Base-by-base conservation (phyloP, 2,113 vertebrate species). In the Pionites leucogaster region DNA sequence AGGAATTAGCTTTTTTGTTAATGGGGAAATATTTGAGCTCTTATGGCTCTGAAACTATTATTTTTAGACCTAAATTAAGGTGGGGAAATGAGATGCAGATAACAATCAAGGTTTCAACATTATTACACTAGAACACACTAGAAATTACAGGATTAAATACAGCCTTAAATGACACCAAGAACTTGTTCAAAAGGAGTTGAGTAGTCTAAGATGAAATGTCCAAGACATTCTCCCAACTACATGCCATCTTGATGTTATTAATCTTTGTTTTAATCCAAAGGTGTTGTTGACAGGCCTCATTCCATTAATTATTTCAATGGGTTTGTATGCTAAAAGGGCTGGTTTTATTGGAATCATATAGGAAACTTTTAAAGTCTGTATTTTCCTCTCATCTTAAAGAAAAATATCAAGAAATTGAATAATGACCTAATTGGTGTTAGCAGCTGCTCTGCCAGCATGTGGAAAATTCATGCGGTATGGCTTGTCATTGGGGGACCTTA, bases 11-110 rank as follows among this genome's bases (percentile, higher is more conserved):
- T 89, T 94, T 91, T 89, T 85, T 90, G 90, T 84, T 95, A 96
- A 96, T 95, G 67, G 86, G 46, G 65, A 92, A 96, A 86, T 96
- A 93, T 90, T 85, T 91, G 67, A 95, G 78, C 67, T 82, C 47
- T 79, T 96, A 91, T 44, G 28, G 49, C 71, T 95, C 75, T 46
- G 74, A 79, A 95, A 87, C 86, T 97, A 90, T 96, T 97, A 90
- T 97, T 96, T 94, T 96, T 95, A 96, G 74, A 71, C 70, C 65
- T 90, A 92, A 97, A 95, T 95, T 94, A 96, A 96, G 81, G 74
- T 70, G 69, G 55, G 63, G 17, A 96, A 97, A 94, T 95, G 64
- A 96, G 77, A 95, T 93, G 84, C 86, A 92, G 88, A 92, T 82
- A 96, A 89, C 81, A 91, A 92, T 89, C 80, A 70, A 89, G 53